A percentile compares a stretch with the other conserved stretches of the same genome.
Evolutionary conservation across 2,888 invertebrate genomes (phyloP).

Genomic region (Lysandra coridon): DNA sequence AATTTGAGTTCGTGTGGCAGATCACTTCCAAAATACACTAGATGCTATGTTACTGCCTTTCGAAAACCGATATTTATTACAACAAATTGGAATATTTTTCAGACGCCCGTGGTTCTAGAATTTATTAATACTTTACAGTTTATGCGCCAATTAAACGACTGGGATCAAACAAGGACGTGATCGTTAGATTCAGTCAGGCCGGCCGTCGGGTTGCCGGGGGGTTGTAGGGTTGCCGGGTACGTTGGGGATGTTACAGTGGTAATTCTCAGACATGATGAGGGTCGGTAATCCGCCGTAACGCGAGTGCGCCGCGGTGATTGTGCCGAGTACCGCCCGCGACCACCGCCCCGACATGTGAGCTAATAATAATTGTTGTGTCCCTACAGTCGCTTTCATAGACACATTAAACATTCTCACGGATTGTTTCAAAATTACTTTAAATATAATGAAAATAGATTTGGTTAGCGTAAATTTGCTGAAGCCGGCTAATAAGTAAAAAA

Average conservation of each 20-base stretch:
- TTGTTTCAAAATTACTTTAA: neutral
- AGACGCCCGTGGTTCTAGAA: too few species aligned
- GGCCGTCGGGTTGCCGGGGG: neutral
- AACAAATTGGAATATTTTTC: too few species aligned
- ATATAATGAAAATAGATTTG: too few species aligned
- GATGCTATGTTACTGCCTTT: too few species aligned
- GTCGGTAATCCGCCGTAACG: constrained; percentile 5
- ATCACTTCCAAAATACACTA: too few species aligned
- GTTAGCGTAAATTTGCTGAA: too few species aligned
- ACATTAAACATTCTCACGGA: neutral
- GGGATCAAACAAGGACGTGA: too few species aligned
- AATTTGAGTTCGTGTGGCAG: neutral
- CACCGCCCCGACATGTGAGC: neutral
- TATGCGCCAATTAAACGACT: too few species aligned
- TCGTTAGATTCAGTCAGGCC: neutral
- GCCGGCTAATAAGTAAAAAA: neutral
- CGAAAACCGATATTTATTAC: too few species aligned
- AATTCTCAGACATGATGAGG: constrained; percentile 13
- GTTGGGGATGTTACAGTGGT: neutral
- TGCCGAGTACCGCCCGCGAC: neutral
- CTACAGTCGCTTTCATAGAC: neutral
- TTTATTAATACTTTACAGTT: too few species aligned
- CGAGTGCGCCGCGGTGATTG: neutral
- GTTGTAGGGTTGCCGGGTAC: neutral
- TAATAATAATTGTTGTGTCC: neutral